These are phyloP conservation scores for Metopia argyrocephala DNA, from an alignment of 2,888 invertebrate genomes.

Conservation along the genomic window DNA sequence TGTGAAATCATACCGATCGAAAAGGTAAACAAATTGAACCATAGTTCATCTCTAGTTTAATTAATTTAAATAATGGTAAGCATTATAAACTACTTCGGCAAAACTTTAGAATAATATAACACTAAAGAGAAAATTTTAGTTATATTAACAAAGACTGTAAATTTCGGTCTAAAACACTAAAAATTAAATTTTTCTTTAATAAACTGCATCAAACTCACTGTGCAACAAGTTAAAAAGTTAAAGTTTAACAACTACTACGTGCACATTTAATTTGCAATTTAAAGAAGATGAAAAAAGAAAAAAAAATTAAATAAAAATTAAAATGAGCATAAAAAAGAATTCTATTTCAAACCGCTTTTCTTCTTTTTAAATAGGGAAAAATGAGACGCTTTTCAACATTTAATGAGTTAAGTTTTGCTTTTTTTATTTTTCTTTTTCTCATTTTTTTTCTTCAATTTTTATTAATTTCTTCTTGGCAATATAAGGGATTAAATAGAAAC, in stretches of 20 bases:
- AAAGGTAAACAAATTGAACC: no score
- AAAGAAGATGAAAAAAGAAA: not conserved
- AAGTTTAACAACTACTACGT: conserved; percentile 26
- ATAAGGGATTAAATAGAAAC: not conserved
- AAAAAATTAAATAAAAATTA: not conserved
- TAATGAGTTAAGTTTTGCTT: conserved; percentile 37
- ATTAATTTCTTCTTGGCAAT: not conserved
- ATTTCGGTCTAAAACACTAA: no score
- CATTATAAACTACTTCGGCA: no score
- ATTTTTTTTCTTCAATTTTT: not conserved
- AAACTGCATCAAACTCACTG: not conserved
- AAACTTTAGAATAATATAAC: no score
- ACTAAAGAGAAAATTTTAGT: no score
- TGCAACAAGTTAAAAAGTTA: not conserved
- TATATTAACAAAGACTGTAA: no score
- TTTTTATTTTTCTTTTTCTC: not conserved
- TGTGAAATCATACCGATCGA: no score
- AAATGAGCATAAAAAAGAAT: no score
- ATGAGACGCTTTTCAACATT: conserved; percentile 9
- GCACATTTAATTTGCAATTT: conserved; percentile 44
- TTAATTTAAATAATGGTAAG: no score
- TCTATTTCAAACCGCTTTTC: not conserved
- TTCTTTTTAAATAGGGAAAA: not conserved
- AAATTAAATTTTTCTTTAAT: not conserved
- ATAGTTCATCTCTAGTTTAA: no score